phyloP scores from a whole-genome alignment of 2,797 vertebrate genomes.

The Hapalemur alaotrensis region DNA sequence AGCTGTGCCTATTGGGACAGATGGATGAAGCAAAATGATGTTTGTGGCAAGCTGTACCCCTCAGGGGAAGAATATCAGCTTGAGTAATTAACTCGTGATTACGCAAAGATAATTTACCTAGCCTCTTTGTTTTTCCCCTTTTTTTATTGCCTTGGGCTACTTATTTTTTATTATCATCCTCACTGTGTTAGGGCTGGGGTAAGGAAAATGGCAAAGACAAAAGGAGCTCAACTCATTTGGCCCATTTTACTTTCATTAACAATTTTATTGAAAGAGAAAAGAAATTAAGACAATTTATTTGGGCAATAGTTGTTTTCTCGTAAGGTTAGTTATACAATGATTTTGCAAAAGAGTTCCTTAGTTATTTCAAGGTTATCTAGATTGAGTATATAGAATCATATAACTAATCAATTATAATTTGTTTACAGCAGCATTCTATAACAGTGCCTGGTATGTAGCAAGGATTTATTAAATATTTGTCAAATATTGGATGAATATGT shows the following conservation, averaged over 20 bases:
- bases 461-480: neutral
- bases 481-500: neutral
- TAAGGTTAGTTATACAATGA: neutral
- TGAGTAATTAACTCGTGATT: constrained; percentile 71
- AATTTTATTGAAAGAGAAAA: constrained; percentile 43
- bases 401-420: constrained; percentile 32
- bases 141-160: constrained; percentile 55
- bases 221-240: neutral
- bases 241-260: constrained; percentile 28
- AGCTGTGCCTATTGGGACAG: neutral
- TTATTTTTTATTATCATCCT: constrained; percentile 36
- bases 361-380: neutral
- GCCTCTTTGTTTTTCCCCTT: constrained; percentile 51
- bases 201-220: neutral
- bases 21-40: neutral
- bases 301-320: neutral
- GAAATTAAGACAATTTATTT: constrained; percentile 30
- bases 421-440: neutral
- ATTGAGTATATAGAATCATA: constrained; percentile 1
- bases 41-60: constrained; percentile 38
- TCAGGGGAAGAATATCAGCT: constrained; percentile 39
- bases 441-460: neutral
- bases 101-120: constrained; percentile 66
- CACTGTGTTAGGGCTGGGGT: neutral
- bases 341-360: neutral